phyloP scores from a whole-genome alignment of 2,113 vertebrate genomes.

The Mirza zaza region DNA sequence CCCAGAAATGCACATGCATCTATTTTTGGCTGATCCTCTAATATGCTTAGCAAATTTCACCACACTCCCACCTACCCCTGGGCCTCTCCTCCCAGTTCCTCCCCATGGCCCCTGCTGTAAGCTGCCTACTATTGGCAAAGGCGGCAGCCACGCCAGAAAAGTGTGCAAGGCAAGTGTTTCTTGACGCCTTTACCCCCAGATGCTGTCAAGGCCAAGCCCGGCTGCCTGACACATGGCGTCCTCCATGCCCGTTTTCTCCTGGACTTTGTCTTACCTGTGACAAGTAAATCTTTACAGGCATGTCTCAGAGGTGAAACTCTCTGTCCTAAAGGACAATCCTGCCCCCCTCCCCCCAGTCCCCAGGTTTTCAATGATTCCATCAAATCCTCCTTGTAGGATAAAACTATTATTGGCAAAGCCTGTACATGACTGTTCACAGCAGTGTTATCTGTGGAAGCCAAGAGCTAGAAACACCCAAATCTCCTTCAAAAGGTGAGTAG shows the following conservation, averaged over 20 bases:
- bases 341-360: not conserved
- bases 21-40: not conserved
- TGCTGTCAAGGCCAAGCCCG: not conserved
- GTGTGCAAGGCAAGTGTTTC: not conserved
- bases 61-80: rapidly evolving
- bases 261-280: not conserved
- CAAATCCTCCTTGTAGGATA: not conserved
- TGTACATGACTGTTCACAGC: not conserved
- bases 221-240: not conserved
- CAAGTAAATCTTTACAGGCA: not conserved
- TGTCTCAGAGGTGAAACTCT: not conserved
- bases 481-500: not conserved
- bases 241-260: not conserved
- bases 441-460: not conserved
- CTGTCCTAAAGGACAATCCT: not conserved
- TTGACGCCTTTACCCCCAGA: not conserved
- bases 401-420: not conserved
- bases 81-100: not conserved
- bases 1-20: not conserved
- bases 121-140: not conserved
- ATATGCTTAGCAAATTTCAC: not conserved
- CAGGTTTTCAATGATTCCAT: not conserved
- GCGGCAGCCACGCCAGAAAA: not conserved
- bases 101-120: not conserved
- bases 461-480: not conserved